Evolutionary conservation across 1,140 invertebrate genomes (phyloP).

Genomic region (Papilio glaucus): DNA sequence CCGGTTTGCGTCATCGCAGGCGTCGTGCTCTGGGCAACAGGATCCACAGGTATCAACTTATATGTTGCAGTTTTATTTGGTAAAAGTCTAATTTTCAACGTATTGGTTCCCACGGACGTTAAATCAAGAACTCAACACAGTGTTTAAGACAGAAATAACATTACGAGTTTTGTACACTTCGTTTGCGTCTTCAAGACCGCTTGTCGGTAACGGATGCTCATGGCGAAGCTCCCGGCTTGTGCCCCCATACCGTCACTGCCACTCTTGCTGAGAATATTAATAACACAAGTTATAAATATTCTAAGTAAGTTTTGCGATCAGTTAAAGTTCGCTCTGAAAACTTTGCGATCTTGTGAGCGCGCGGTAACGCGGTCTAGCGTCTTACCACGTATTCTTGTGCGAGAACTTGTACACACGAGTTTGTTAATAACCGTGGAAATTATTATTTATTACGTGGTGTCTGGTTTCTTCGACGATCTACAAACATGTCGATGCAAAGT

Average conservation of each 20-base stretch:
- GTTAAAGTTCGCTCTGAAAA: background rate
- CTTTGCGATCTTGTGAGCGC: background rate
- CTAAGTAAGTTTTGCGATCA: background rate
- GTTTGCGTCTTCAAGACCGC: too few species aligned
- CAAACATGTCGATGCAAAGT: too few species aligned
- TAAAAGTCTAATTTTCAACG: too few species aligned
- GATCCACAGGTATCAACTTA: background rate
- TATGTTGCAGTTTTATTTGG: background rate
- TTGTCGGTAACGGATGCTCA: too few species aligned
- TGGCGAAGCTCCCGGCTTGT: background rate
- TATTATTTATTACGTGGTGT: too few species aligned
- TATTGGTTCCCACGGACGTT: too few species aligned
- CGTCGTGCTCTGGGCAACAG: background rate
- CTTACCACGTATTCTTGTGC: background rate
- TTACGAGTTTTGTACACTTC: too few species aligned
- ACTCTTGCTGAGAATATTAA: background rate
- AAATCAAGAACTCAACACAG: too few species aligned
- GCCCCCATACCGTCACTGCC: background rate
- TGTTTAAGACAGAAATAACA: too few species aligned
- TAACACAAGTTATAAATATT: slow-evolving; percentile 1
- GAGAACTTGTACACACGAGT: background rate
- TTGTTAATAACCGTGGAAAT: background rate
- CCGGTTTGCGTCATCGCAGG: background rate
- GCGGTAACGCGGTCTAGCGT: background rate
- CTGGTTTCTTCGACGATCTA: too few species aligned